A percentile compares a stretch with the other conserved stretches of the same genome.
Conservation (phyloP, 2,113 vertebrate genomes). For the Passer domesticus region DNA sequence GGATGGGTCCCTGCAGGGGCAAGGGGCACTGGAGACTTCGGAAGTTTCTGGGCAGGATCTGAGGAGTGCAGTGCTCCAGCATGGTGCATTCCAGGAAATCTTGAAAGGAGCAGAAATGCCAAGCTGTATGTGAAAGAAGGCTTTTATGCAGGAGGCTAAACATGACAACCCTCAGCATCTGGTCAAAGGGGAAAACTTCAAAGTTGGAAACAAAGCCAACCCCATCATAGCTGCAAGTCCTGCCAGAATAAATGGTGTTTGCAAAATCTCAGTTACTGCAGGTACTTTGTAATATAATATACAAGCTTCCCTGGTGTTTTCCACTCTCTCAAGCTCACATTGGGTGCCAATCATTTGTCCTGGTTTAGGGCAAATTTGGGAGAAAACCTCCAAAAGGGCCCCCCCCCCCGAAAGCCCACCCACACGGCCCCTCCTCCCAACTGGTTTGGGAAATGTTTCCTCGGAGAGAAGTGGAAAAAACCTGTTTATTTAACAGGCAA, state of each 20-base stretch:
- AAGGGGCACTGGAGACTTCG: neutral
- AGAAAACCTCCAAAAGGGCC: too few relatives aligned
- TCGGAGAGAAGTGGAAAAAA: too few relatives aligned
- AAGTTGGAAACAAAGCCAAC: constrained; percentile 15
- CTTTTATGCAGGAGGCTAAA: neutral
- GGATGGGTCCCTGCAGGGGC: neutral
- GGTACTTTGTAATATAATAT: neutral
- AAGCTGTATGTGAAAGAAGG: neutral
- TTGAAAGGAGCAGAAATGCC: neutral
- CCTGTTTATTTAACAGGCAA: too few relatives aligned
- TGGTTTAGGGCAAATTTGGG: too few relatives aligned
- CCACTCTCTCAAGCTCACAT: too few relatives aligned
- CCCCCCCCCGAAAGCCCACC: too few relatives aligned
- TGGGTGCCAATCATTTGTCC: too few relatives aligned
- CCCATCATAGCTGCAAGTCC: neutral
- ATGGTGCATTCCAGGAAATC: neutral
- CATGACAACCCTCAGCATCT: neutral
- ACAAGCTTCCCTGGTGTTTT: neutral
- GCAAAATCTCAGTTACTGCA: neutral
- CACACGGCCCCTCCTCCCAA: too few relatives aligned
- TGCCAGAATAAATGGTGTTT: neutral
- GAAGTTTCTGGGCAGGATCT: neutral
- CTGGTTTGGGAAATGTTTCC: too few relatives aligned
- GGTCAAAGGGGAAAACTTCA: constrained; percentile 35
- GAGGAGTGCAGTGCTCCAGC: neutral